A percentile compares a stretch with the other conserved stretches of the same genome.
Conservation (phyloP, 1,140 invertebrate genomes). For the Drosophila nikananu region DNA sequence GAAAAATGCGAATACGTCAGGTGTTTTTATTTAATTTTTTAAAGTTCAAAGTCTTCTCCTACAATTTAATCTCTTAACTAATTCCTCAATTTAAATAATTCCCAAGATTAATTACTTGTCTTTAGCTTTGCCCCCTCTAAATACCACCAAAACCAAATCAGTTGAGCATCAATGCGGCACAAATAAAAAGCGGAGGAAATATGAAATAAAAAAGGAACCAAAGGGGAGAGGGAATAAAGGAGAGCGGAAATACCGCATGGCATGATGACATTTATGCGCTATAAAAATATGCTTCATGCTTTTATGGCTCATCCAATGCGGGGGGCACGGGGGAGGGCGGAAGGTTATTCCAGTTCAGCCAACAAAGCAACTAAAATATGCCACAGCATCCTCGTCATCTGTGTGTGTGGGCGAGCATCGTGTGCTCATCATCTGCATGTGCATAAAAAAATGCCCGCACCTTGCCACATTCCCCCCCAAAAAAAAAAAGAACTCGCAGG, state of each 20-base stretch:
- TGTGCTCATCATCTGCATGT: conserved; percentile 58
- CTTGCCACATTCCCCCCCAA: conserved; percentile 11
- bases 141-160: neutral
- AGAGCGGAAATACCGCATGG: conserved; percentile 60
- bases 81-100: neutral
- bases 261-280: conserved; percentile 80
- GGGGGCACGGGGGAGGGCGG: neutral
- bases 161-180: conserved; percentile 13
- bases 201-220: conserved; percentile 1
- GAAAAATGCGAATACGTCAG: too few relatives aligned
- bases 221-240: neutral
- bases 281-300: conserved; percentile 79
- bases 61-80: neutral
- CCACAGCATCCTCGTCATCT: conserved; percentile 50
- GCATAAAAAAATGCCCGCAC: conserved; percentile 38
- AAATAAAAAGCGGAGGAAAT: conserved; percentile 5
- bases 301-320: conserved; percentile 58
- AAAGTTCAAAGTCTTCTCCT: neutral
- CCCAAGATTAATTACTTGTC: neutral
- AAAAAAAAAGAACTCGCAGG: conserved; percentile 5
- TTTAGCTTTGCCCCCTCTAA: neutral
- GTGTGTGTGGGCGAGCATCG: conserved; percentile 36
- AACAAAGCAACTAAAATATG: conserved; percentile 69
- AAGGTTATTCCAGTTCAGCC: conserved; percentile 39
- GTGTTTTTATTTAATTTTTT: too few relatives aligned